phyloP scores from a whole-genome alignment of 1,140 invertebrate species.

The Caerostris extrusa region DNA sequence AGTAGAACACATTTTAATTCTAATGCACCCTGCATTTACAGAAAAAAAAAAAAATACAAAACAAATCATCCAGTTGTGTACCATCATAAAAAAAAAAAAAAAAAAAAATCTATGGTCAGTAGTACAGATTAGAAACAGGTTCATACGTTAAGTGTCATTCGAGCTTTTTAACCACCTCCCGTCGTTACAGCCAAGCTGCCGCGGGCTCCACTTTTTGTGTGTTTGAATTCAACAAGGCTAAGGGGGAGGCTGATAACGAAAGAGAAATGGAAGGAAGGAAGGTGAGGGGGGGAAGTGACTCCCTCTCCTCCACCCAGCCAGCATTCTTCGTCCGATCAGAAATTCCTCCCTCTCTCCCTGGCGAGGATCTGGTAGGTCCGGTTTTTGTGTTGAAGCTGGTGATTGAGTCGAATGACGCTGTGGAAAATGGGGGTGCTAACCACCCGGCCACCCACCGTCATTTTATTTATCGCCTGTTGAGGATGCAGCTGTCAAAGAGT shows the following conservation, averaged over 20 bases:
- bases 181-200: background rate
- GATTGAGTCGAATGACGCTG: conserved; percentile 66
- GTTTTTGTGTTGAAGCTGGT: conserved; percentile 67
- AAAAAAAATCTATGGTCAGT: background rate
- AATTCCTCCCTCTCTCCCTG: conserved; percentile 8
- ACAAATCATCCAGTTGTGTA: too few relatives aligned
- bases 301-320: too few relatives aligned
- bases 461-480: conserved; percentile 9
- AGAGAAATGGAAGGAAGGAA: background rate
- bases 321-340: background rate
- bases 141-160: conserved; percentile 9
- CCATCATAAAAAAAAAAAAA: too few relatives aligned
- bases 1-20: too few relatives aligned
- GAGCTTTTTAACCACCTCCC: conserved; percentile 19
- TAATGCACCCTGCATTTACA: too few relatives aligned
- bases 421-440: conserved; percentile 72
- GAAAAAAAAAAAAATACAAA: too few relatives aligned
- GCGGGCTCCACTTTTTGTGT: background rate
- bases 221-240: background rate
- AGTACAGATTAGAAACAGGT: background rate
- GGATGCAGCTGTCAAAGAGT: background rate
- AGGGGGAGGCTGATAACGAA: background rate
- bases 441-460: conserved; percentile 45
- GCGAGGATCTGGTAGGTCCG: conserved; percentile 44
- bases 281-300: background rate